Evolutionary conservation across 2,888 invertebrate genomes (phyloP).

Genomic region (Campoletis raptor): DNA sequence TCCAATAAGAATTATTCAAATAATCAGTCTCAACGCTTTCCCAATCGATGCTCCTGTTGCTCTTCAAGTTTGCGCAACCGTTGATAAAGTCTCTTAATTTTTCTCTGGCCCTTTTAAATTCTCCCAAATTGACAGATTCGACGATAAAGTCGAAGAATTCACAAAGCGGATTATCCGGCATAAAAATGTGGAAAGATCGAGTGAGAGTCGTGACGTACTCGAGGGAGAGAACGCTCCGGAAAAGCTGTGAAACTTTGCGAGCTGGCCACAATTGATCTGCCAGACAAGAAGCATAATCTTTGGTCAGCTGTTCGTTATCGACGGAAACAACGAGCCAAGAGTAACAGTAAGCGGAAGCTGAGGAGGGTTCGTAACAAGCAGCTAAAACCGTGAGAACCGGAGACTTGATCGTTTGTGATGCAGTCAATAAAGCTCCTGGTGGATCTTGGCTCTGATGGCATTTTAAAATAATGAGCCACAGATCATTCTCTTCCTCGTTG

Average conservation of each 20-base stretch:
- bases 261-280: constrained; percentile 80
- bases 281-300: constrained; percentile 76
- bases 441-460: constrained; percentile 91
- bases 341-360: constrained; percentile 79
- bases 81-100: constrained; percentile 84
- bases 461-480: constrained; percentile 88
- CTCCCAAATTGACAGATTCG: constrained; percentile 82
- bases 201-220: constrained; percentile 88
- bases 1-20: constrained; percentile 86
- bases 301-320: constrained; percentile 71
- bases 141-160: constrained; percentile 87
- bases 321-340: constrained; percentile 81
- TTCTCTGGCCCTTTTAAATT: constrained; percentile 78
- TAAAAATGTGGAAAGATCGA: constrained; percentile 90
- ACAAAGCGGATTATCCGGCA: constrained; percentile 89
- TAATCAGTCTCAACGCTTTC: constrained; percentile 84
- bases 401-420: constrained; percentile 87
- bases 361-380: constrained; percentile 88
- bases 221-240: constrained; percentile 86
- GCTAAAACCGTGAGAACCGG: constrained; percentile 89
- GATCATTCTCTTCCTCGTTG: constrained; percentile 80
- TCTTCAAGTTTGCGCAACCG: constrained; percentile 76
- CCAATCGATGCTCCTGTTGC: constrained; percentile 81
- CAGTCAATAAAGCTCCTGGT: constrained; percentile 88
- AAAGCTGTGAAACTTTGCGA: constrained; percentile 85